Base-by-base conservation (phyloP, 2,888 invertebrate genomes). In the Tetragnatha montana region DNA sequence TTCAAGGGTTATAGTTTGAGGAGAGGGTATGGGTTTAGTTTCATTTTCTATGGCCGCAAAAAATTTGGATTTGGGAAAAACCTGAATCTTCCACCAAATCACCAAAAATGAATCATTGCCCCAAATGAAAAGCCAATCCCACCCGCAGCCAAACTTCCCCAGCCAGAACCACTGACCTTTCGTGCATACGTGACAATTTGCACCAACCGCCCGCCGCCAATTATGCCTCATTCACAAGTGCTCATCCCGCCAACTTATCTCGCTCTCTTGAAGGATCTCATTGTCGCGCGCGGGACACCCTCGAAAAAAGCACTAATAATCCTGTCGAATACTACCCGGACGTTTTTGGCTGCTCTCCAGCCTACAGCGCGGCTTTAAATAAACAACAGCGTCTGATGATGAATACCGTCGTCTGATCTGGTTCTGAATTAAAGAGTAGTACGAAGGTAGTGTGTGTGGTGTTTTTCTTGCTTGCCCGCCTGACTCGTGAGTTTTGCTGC, bases 271-370 rank as follows among this genome's bases (percentile, higher is more conserved):
- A 76, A 74, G 35, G 74, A 83, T 60, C 69, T 68, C 19, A 75
- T 84, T 84, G 76, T 78, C 70, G n/a, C 79, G 8, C 71, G 19
- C 79, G 8, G 51, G 19, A 69, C 71, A 35, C 35, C 35, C 35
- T 35, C 35, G 35, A 35, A 35, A 35, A 35, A 35, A 35, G 35
- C 35, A 35, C 35, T 35, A 35, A 35, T 35, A 35, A 35, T 35
- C 35, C 35, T 4, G 35, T n/a, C 60, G 2, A 19, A 19, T 22
- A 22, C 35, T 22, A 80, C 69, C 76, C 70, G 79, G 81, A 81
- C 71, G 78, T 78, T 87, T n/a, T 71, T 81, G 87, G 81, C 87
- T 22, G n/a, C 17, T 22, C 70, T 81, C 87, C 87, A 87, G 78
- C 73, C 35, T n/a, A n/a, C 12, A 49, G 73, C 73, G 51, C n/a